Evolutionary conservation across 1,140 invertebrate species (phyloP).

Genomic region (Hylaeus volcanicus): DNA sequence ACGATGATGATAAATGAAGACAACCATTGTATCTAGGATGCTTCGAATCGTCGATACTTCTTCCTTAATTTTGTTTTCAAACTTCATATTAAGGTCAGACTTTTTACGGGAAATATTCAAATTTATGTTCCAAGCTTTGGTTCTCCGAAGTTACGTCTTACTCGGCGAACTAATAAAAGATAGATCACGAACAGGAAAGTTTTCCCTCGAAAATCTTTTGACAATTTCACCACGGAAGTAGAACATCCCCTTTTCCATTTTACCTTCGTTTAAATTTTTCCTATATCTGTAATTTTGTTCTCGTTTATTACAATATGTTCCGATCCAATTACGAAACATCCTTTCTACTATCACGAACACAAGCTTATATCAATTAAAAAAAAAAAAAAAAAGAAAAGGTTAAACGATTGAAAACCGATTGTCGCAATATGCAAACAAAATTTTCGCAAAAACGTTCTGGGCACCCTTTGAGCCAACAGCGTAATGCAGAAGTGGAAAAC

Average conservation of each 20-base stretch:
- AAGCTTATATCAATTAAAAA: too few species aligned
- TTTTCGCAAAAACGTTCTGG: too few species aligned
- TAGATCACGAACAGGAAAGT: neutral
- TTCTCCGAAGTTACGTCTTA: neutral
- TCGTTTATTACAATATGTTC: too few species aligned
- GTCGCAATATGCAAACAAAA: neutral
- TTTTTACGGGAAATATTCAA: neutral
- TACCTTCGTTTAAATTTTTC: neutral
- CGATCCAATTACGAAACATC: too few species aligned
- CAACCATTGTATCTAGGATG: slow-evolving; percentile 19
- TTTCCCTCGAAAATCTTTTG: neutral
- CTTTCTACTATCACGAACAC: too few species aligned
- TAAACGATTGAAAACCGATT: neutral
- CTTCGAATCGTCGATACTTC: slow-evolving; percentile 14
- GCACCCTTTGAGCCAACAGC: too few species aligned
- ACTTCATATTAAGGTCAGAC: slow-evolving; percentile 14
- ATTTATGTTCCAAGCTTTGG: neutral
- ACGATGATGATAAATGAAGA: slow-evolving; percentile 39
- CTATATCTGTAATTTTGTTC: too few species aligned
- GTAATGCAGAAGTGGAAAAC: neutral
- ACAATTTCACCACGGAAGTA: neutral
- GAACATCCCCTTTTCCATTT: neutral
- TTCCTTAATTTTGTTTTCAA: slow-evolving; percentile 8
- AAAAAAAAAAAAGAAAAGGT: too few species aligned
- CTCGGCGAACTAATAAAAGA: neutral